Evolutionary conservation across 2,888 invertebrate species (phyloP).

Genomic region (Tipula lateralis): DNA sequence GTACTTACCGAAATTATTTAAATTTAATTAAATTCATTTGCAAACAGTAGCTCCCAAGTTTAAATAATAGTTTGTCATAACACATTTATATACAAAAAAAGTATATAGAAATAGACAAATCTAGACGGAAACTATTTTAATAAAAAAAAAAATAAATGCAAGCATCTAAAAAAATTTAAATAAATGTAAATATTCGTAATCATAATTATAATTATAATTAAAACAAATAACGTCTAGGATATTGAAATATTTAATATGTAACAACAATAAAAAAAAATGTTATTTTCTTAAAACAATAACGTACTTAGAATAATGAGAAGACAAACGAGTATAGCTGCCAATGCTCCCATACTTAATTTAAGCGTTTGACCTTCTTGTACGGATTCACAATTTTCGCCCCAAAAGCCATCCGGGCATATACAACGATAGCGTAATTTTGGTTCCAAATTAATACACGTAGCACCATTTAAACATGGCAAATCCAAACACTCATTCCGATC

Average conservation of each 20-base stretch:
- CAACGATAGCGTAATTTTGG: conserved; percentile 81
- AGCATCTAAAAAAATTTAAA: background rate
- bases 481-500: conserved; percentile 95
- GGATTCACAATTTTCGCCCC: conserved; percentile 91
- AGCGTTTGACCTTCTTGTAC: conserved; percentile 91
- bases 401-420: conserved; percentile 86
- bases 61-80: background rate
- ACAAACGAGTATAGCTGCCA: conserved; percentile 96
- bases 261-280: background rate
- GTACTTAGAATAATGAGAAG: conserved; percentile 95
- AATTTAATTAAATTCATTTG: background rate
- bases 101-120: background rate
- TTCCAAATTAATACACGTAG: conserved; percentile 87
- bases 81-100: background rate
- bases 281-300: conserved; percentile 42
- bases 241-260: too few relatives aligned
- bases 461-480: conserved; percentile 89
- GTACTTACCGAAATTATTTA: background rate
- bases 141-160: background rate
- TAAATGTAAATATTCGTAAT: background rate
- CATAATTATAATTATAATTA: background rate
- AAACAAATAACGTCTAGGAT: background rate
- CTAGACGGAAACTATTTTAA: background rate
- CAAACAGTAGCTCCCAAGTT: background rate
- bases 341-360: conserved; percentile 92